Conservation (phyloP, 2,113 vertebrate species). For the Sigmodon hispidus region DNA sequence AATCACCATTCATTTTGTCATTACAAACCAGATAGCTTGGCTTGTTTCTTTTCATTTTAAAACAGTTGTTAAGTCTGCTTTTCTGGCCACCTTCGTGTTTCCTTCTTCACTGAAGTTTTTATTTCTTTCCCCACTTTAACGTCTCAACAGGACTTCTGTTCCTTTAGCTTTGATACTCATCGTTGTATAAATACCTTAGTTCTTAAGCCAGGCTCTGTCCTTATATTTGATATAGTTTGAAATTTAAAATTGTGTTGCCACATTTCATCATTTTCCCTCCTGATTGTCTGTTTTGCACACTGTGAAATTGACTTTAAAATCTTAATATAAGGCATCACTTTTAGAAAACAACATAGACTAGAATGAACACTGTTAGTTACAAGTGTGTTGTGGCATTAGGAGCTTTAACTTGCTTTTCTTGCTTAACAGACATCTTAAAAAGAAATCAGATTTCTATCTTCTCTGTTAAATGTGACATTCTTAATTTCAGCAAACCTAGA, state of each 20-base stretch:
- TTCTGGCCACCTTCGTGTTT: not conserved
- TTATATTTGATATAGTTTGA: not conserved
- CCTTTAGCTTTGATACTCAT: not conserved
- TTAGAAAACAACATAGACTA: not conserved
- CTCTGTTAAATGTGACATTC: not conserved
- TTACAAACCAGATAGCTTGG: not conserved
- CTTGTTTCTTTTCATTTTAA: not conserved
- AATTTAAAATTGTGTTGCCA: constrained; percentile 29
- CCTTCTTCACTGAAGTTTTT: not conserved
- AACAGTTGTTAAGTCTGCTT: constrained; percentile 6
- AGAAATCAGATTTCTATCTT: not conserved
- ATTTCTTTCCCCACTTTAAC: not conserved
- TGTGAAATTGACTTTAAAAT: constrained; percentile 30
- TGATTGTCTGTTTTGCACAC: constrained; percentile 40
- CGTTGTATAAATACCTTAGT: not conserved
- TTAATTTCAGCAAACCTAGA: constrained; percentile 33
- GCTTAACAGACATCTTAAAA: not conserved
- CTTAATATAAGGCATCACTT: constrained; percentile 53
- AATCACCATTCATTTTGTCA: not conserved
- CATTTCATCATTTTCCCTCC: not conserved
- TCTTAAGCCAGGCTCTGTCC: not conserved
- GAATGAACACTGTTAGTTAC: not conserved
- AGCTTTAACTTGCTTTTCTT: constrained; percentile 24
- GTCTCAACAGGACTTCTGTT: not conserved
- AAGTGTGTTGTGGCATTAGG: not conserved